phyloP scores from a whole-genome alignment of 2,113 vertebrate species.

The Neotoma lepida region DNA sequence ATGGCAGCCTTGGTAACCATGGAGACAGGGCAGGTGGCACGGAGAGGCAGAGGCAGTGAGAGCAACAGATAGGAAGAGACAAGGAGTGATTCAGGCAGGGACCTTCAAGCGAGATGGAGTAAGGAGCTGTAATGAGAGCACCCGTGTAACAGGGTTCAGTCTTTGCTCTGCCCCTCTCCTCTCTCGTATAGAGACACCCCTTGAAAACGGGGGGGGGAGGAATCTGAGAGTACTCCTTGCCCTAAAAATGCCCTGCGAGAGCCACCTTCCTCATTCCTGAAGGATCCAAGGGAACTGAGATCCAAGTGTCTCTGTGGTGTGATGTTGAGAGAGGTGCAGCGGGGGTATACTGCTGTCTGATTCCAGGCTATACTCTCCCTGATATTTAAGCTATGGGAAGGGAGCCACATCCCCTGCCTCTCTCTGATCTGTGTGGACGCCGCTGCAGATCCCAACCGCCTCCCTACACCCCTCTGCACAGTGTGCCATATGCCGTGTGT shows the following conservation, averaged over 20 bases:
- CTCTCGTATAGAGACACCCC: background rate
- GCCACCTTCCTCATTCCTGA: constrained; percentile 1
- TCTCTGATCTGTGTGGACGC: constrained; percentile 39
- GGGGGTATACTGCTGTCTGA: background rate
- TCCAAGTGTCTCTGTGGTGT: constrained; percentile 10
- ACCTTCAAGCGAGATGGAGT: constrained; percentile 22
- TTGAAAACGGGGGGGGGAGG: background rate
- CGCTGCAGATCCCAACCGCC: background rate
- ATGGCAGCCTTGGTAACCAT: constrained; percentile 80
- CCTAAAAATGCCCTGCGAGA: constrained; percentile 30
- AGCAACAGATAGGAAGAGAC: constrained; percentile 43
- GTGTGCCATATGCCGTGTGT: constrained; percentile 32
- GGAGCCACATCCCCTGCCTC: constrained; percentile 3
- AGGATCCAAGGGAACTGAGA: background rate
- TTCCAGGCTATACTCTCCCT: background rate
- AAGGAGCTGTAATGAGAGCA: background rate
- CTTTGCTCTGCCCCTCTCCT: background rate
- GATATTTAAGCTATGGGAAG: constrained; percentile 40
- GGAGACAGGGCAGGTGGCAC: constrained; percentile 75
- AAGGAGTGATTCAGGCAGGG: constrained; percentile 26
- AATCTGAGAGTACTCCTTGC: constrained; percentile 34
- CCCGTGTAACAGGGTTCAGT: background rate
- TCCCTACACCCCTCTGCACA: constrained; percentile 20
- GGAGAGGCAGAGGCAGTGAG: constrained; percentile 60
- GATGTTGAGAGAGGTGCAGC: background rate